Conservation (phyloP, 2,113 vertebrate genomes). For the Protomyctophum bolini region DNA sequence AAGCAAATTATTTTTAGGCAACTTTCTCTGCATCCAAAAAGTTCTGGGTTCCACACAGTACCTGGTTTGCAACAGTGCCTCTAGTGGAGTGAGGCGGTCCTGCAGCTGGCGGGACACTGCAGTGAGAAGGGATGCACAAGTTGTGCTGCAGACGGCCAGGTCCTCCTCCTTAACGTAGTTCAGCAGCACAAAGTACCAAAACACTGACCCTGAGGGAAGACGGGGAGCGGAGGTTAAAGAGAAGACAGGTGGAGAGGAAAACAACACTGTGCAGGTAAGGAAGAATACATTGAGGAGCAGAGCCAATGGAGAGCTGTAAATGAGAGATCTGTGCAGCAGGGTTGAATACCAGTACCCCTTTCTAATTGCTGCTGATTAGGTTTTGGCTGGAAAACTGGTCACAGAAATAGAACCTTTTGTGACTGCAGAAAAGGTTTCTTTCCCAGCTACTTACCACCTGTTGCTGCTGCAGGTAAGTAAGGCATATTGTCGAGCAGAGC, state of each 20-base stretch:
- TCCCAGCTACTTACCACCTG: constrained; percentile 85
- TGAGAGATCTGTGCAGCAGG: too few species aligned
- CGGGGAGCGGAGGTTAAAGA: background rate
- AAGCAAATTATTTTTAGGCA: too few species aligned
- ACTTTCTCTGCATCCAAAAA: too few species aligned
- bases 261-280: background rate
- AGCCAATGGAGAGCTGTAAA: background rate
- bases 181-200: constrained; percentile 97
- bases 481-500: constrained; percentile 96
- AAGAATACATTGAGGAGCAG: background rate
- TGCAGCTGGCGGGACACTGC: constrained; percentile 93
- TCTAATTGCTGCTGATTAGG: too few species aligned
- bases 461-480: constrained; percentile 93
- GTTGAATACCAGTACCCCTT: too few species aligned
- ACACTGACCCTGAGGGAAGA: constrained; percentile 88
- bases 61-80: constrained; percentile 96
- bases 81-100: constrained; percentile 94
- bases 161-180: constrained; percentile 99
- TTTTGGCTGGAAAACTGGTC: too few species aligned
- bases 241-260: background rate
- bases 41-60: constrained; percentile 39
- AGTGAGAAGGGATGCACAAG: constrained; percentile 92
- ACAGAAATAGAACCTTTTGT: background rate
- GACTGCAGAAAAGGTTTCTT: background rate
- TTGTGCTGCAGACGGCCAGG: constrained; percentile 91